These are phyloP conservation scores for Neodiprion virginianus DNA, from an alignment of 1,140 invertebrate genomes.

Conservation along the genomic window DNA sequence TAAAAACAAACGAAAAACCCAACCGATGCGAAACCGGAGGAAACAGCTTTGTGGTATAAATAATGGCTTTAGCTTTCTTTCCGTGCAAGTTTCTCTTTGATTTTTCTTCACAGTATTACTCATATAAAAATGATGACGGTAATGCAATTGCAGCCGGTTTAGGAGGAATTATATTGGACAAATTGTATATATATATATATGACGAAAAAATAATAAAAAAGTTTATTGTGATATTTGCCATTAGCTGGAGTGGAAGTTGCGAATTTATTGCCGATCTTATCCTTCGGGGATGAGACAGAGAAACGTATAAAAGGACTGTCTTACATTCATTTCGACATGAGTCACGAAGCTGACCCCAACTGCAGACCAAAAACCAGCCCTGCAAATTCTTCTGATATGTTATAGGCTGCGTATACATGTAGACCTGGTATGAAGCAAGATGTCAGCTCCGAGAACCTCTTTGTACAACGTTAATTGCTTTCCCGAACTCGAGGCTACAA, in stretches of 20 bases:
- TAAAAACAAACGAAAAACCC: no score
- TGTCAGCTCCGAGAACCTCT: not conserved
- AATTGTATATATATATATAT: not conserved
- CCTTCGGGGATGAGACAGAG: not conserved
- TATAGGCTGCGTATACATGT: not conserved
- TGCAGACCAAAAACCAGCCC: not conserved
- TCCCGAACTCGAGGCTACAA: not conserved
- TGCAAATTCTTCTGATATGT: not conserved
- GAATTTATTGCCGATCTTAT: conserved; percentile 5
- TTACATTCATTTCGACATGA: not conserved
- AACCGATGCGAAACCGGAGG: no score
- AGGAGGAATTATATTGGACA: no score
- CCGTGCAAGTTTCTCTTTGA: no score
- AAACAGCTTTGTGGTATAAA: no score
- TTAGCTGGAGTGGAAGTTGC: not conserved
- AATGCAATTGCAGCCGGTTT: no score
- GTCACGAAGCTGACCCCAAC: not conserved
- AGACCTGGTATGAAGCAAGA: not conserved
- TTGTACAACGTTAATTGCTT: not conserved
- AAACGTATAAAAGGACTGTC: not conserved
- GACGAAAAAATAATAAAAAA: not conserved
- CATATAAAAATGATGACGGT: no score
- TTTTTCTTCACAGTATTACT: no score
- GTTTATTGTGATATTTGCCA: not conserved
- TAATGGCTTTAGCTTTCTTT: no score